These are phyloP conservation scores for Oreohelix idahoensis DNA, from an alignment of 1,140 invertebrate species.

Conservation along the genomic window DNA sequence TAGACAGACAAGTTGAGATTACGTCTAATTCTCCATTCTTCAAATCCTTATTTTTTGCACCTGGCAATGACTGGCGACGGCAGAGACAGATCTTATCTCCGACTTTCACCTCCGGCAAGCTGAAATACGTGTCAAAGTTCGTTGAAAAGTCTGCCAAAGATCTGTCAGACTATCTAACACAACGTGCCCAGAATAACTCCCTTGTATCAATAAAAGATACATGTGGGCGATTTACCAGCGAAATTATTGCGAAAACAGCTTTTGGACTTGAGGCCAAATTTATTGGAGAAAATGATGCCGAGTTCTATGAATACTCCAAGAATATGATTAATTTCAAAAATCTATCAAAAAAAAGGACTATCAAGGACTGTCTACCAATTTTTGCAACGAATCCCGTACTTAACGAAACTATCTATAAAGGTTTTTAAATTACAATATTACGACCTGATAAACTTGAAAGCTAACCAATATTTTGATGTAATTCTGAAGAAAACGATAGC, in stretches of 20 bases:
- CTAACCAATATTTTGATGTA: background rate
- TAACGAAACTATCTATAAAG: background rate
- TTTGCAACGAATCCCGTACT: background rate
- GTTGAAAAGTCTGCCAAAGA: conserved; percentile 1
- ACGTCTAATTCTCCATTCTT: conserved; percentile 13
- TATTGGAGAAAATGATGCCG: background rate
- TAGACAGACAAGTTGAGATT: background rate
- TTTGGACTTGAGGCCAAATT: conserved; percentile 17
- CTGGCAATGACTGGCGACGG: background rate
- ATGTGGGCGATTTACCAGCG: background rate
- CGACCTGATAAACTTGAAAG: background rate
- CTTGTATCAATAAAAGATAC: background rate
- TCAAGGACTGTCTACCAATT: background rate
- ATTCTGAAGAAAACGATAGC: background rate
- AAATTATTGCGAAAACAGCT: conserved; percentile 25
- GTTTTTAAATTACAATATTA: background rate
- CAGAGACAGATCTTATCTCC: conserved; percentile 27
- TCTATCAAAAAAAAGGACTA: background rate
- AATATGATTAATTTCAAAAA: background rate
- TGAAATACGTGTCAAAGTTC: background rate
- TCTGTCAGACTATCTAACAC: background rate
- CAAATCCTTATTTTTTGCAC: conserved; percentile 10
- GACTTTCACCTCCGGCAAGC: conserved; percentile 22
- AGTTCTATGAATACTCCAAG: conserved; percentile 20
- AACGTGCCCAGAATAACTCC: background rate